Base-by-base conservation (phyloP, 2,888 invertebrate genomes). In the Apantesis nais region DNA sequence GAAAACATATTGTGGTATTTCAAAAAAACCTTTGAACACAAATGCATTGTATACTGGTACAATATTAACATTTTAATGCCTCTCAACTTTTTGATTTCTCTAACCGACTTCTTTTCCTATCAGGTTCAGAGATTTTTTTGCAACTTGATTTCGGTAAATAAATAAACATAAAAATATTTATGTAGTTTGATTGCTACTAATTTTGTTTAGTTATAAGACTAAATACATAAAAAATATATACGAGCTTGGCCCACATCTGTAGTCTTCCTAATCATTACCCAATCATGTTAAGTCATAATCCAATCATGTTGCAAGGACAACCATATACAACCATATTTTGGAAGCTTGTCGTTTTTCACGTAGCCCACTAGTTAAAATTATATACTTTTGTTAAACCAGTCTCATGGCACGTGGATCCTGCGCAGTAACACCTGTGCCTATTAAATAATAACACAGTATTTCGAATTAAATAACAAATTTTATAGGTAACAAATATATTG, bases 191-290 rank as follows among this genome's bases (percentile, higher is more conserved):
- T 60, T 67, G 41, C 60, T 71, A 52, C 39, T 39, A 71, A 66
- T 72, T 68, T 74, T 61, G 64, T 67, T 70, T 71, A 68, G 71
- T 63, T 65, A 71, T 77, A 77, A 70, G 62, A 69, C 67, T 77
- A 77, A 74, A 74, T 74, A 70, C 74, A 78, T 80, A 75, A 74
- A 81, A 80, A 81, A 80, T 81, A 80, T 79, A 80, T 79, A 80
- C 73, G 82, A 80, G 80, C 82, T 81, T 79, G 73, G 80, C 80
- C 80, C 80, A 76, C 67, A 78, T 79, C 72, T 77, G 73, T 79
- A 81, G 75, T 81, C 80, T 80, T 78, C 82, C 73, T n/a, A 69
- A 79, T 78, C 58, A 80, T 81, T 80, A 80, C 63, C n/a, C n/a
- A n/a, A n/a, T n/a, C n/a, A 76, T 61, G 62, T 79, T 80, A 80